phyloP scores from a whole-genome alignment of 2,797 vertebrate genomes.

The Rhynchonycteris naso region DNA sequence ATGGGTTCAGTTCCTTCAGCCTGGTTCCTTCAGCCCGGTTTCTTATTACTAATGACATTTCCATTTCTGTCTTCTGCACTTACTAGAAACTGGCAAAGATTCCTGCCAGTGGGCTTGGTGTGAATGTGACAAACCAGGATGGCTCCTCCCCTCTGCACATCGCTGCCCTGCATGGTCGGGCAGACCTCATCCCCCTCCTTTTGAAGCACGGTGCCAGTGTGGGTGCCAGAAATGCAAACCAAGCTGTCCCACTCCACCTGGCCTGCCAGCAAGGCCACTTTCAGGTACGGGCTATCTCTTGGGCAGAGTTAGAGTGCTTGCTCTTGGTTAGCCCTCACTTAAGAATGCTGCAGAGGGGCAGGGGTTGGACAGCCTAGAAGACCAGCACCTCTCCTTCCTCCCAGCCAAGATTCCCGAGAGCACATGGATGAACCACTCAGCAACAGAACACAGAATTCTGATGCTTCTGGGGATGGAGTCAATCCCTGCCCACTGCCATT shows the following conservation, averaged over 20 bases:
- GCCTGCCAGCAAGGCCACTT: slow-evolving; percentile 93
- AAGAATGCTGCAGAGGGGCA: neutral
- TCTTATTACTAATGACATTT: neutral
- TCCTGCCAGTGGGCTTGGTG: slow-evolving; percentile 88
- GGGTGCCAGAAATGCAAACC: slow-evolving; percentile 88
- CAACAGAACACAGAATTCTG: neutral
- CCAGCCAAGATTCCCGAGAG: neutral
- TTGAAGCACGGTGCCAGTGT: slow-evolving; percentile 90
- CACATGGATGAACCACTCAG: neutral
- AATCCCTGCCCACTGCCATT: neutral
- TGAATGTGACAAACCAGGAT: slow-evolving; percentile 90
- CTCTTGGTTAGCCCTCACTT: neutral
- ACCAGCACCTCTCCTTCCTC: neutral
- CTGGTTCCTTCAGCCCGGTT: no score
- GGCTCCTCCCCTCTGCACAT: slow-evolving; percentile 93
- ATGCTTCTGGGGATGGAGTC: neutral
- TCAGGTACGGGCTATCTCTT: slow-evolving; percentile 85
- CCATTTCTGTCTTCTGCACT: neutral
- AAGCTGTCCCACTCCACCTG: slow-evolving; percentile 93
- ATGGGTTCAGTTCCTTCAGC: neutral
- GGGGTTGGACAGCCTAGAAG: neutral
- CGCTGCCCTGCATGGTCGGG: slow-evolving; percentile 92
- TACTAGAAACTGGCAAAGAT: slow-evolving; percentile 85
- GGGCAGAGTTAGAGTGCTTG: neutral
- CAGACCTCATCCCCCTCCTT: slow-evolving; percentile 87